phyloP scores from a whole-genome alignment of 2,888 invertebrate species.

The Eurytoma adleriae region DNA sequence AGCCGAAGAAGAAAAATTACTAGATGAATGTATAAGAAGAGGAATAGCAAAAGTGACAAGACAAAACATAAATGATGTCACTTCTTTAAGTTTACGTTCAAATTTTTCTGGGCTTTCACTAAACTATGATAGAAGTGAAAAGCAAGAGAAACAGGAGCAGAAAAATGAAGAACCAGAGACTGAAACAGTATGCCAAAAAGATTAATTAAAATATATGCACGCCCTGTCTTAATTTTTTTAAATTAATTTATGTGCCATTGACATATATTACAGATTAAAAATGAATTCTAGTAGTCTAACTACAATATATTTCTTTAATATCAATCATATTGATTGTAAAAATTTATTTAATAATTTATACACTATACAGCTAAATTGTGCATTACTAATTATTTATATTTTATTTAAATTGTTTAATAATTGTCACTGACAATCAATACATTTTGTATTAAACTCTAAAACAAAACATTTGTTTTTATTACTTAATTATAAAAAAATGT shows the following conservation, averaged over 20 bases:
- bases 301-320: conserved; percentile 49
- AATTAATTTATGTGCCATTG: conserved; percentile 32
- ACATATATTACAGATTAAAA: conserved; percentile 40
- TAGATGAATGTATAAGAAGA: conserved; percentile 83
- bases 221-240: conserved; percentile 25
- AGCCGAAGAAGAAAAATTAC: conserved; percentile 75
- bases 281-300: conserved; percentile 47
- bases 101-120: conserved; percentile 35
- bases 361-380: conserved; percentile 13
- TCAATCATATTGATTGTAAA: conserved; percentile 53
- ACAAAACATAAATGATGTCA: conserved; percentile 54
- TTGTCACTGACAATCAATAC: conserved; percentile 38
- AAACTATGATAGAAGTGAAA: conserved; percentile 25
- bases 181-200: conserved; percentile 33
- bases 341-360: conserved; percentile 23
- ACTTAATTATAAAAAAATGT: conserved; percentile 33
- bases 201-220: conserved; percentile 13
- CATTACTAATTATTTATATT: conserved; percentile 1
- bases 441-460: conserved; percentile 8
- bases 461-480: conserved; percentile 17
- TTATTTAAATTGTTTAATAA: conserved; percentile 7
- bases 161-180: conserved; percentile 32
- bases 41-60: conserved; percentile 79
- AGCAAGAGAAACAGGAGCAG: conserved; percentile 25
- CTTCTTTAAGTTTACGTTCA: conserved; percentile 50